A percentile compares a stretch with the other conserved stretches of the same genome.
These are phyloP conservation scores for Diabrotica virgifera DNA, from an alignment of 1,140 invertebrate species.

Conservation along the genomic window DNA sequence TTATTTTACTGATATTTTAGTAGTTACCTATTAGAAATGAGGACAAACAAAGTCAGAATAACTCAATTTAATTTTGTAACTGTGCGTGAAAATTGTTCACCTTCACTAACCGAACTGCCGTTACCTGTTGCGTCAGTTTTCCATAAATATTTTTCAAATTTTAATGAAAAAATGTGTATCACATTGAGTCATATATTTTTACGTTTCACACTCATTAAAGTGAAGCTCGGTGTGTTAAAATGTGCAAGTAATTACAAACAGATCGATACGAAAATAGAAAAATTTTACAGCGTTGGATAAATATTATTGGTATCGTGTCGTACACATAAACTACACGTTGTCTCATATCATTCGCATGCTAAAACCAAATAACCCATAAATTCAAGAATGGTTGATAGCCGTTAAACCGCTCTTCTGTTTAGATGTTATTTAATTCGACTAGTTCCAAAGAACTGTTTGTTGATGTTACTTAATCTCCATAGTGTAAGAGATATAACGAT, in stretches of 20 bases:
- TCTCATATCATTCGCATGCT: constrained; percentile 11
- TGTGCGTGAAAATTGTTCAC: too few relatives aligned
- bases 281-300: constrained; percentile 5
- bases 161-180: too few relatives aligned
- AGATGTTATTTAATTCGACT: constrained; percentile 13
- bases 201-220: too few relatives aligned
- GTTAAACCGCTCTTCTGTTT: constrained; percentile 11
- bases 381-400: constrained; percentile 10
- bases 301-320: constrained; percentile 12
- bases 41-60: too few relatives aligned
- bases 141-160: too few relatives aligned
- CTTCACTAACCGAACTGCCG: too few relatives aligned
- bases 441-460: not conserved
- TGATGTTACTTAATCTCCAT: not conserved
- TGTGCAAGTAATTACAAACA: constrained; percentile 2
- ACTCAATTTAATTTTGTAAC: too few relatives aligned
- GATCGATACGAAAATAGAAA: constrained; percentile 9
- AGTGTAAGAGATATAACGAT: not conserved
- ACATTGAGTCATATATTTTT: too few relatives aligned
- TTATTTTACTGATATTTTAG: too few relatives aligned
- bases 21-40: too few relatives aligned
- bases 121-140: too few relatives aligned
- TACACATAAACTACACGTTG: constrained; percentile 13
- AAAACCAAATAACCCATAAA: constrained; percentile 14
- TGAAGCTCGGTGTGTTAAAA: not conserved